Percentiles rank a stretch among this genome's conserved stretches.
Conservation (phyloP, 1,140 invertebrate genomes). For the Odontomachus brunneus region DNA sequence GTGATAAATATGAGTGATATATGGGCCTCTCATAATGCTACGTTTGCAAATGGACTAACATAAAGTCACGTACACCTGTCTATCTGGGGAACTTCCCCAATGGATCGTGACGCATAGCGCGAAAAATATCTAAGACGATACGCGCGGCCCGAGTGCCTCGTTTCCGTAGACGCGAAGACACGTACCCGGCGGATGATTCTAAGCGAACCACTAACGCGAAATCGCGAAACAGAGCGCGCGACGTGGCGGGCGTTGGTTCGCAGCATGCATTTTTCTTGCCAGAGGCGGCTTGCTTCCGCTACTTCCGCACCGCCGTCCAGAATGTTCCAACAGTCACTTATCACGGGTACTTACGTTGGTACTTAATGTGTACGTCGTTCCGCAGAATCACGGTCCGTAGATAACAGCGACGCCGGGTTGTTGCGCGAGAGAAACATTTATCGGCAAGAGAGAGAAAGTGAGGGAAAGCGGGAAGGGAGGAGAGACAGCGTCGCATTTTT, state of each 20-base stretch:
- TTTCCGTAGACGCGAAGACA: no score
- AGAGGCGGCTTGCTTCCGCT: conserved; percentile 24
- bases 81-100: no score
- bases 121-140: no score
- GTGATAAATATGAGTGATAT: no score
- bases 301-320: conserved; percentile 25
- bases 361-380: conserved; percentile 45
- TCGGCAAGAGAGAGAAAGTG: no score
- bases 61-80: no score
- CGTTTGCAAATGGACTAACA: no score
- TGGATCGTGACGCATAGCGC: no score
- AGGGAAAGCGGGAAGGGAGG: no score
- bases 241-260: conserved; percentile 13
- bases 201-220: conserved; percentile 7
- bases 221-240: conserved; percentile 5
- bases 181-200: conserved; percentile 25
- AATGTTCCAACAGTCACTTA: conserved; percentile 48
- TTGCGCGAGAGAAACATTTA: not conserved
- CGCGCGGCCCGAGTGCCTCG: no score
- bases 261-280: conserved; percentile 46
- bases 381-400: conserved; percentile 25
- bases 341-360: conserved; percentile 45
- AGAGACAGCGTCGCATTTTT: no score
- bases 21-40: no score
- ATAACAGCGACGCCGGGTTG: conserved; percentile 19